A percentile compares a stretch with the other conserved stretches of the same genome.
Conservation (phyloP, 2,888 invertebrate genomes). For the Drosophila kanekoi region DNA sequence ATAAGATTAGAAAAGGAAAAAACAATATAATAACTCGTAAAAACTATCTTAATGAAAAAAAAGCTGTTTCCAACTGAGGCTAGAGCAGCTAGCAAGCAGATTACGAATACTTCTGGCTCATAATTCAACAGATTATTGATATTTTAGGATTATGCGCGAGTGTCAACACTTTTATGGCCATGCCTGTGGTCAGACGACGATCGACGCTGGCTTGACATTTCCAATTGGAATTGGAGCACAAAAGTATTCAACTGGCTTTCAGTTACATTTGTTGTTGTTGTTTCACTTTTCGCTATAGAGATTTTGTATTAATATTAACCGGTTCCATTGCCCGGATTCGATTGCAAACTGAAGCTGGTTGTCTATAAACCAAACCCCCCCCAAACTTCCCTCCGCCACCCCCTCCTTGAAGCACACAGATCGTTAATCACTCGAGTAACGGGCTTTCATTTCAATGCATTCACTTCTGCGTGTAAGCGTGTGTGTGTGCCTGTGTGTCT, state of each 20-base stretch:
- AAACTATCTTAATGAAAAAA: slow-evolving; percentile 10
- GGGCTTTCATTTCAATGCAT: slow-evolving; percentile 35
- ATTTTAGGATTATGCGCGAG: background rate
- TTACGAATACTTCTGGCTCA: background rate
- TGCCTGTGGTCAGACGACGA: slow-evolving; percentile 25
- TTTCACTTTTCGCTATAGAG: background rate
- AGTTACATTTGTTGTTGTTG: slow-evolving; percentile 7
- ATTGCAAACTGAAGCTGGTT: slow-evolving; percentile 47
- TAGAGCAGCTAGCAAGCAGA: background rate
- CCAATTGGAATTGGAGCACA: slow-evolving; percentile 44
- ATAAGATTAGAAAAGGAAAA: slow-evolving; percentile 18
- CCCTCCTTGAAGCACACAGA: background rate
- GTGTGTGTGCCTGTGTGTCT: background rate
- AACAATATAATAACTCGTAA: slow-evolving; percentile 1
- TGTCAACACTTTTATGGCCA: slow-evolving; percentile 11
- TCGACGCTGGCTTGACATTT: slow-evolving; percentile 14
- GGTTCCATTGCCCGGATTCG: slow-evolving; percentile 45
- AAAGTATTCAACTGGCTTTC: slow-evolving; percentile 27
- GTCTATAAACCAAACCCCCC: slow-evolving; percentile 1
- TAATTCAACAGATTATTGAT: background rate
- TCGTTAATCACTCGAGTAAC: slow-evolving; percentile 27
- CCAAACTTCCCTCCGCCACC: background rate
- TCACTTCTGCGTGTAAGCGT: slow-evolving; percentile 11
- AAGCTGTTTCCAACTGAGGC: slow-evolving; percentile 7
- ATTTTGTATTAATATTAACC: slow-evolving; percentile 34